A percentile compares a stretch with the other conserved stretches of the same genome.
Evolutionary conservation across 37 sponge, comb jelly and placozoan genomes (phyloP).

Genomic region (Mnemiopsis leidyi): DNA sequence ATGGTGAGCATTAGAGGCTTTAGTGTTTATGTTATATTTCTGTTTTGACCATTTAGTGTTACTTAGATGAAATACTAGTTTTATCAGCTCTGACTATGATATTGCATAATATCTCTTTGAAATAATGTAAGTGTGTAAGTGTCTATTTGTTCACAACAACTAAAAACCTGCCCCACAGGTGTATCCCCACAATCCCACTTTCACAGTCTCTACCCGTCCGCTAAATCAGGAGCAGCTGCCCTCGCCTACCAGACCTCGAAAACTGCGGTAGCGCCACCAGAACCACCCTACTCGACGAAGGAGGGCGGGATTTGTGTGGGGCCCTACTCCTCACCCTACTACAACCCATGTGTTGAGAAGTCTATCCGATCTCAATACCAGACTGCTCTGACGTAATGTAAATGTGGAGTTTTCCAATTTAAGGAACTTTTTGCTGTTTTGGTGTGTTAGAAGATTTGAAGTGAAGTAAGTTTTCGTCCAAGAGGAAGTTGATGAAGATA

Average conservation of each 20-base stretch:
- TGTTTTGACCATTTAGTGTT: too few species aligned
- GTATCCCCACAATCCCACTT: constrained; percentile 20
- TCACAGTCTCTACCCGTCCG: constrained; percentile 47
- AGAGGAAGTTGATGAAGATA: too few species aligned
- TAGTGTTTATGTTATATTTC: too few species aligned
- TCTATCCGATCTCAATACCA: constrained; percentile 16
- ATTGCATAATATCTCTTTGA: too few species aligned
- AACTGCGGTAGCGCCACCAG: not conserved
- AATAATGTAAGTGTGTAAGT: not conserved
- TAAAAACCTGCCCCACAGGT: too few species aligned
- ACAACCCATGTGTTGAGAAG: constrained; percentile 34
- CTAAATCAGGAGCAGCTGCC: not conserved
- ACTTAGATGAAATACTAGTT: too few species aligned
- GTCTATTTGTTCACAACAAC: not conserved
- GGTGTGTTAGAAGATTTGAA: too few species aligned
- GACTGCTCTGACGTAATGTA: constrained; percentile 37
- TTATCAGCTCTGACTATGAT: too few species aligned
- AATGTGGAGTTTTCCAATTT: too few species aligned
- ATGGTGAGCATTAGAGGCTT: not conserved
- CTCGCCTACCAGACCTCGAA: not conserved
- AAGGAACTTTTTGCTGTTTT: too few species aligned
- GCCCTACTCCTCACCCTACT: constrained; percentile 41
- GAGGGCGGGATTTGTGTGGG: not conserved
- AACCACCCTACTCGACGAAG: not conserved
- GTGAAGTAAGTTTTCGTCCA: too few species aligned